phyloP scores from a whole-genome alignment of 2,113 vertebrate genomes.

The Camarhynchus parvulus region DNA sequence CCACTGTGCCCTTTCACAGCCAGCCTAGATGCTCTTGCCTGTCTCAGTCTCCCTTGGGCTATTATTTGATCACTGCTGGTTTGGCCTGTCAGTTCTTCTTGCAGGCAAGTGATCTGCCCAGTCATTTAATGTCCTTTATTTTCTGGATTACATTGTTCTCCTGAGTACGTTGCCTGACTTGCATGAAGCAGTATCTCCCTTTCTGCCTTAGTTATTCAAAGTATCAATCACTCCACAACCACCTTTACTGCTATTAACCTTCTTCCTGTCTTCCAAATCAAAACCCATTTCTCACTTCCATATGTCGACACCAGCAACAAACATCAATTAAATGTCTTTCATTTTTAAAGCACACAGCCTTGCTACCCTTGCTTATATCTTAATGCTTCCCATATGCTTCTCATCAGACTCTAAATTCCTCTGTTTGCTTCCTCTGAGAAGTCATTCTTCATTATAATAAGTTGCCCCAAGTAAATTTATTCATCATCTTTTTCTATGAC shows the following conservation, averaged over 20 bases:
- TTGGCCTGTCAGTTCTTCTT: slow-evolving; percentile 49
- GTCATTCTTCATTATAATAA: slow-evolving; percentile 85
- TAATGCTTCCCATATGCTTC: slow-evolving; percentile 82
- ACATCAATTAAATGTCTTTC: slow-evolving; percentile 77
- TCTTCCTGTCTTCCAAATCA: slow-evolving; percentile 79
- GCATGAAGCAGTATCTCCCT: slow-evolving; percentile 8
- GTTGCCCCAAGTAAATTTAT: slow-evolving; percentile 84
- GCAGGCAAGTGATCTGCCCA: slow-evolving; percentile 15
- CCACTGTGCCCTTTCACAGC: neutral
- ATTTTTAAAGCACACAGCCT: slow-evolving; percentile 70
- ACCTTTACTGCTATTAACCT: slow-evolving; percentile 77
- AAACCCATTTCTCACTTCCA: slow-evolving; percentile 80
- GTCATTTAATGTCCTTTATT: slow-evolving; percentile 53
- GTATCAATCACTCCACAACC: slow-evolving; percentile 77
- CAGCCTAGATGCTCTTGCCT: neutral
- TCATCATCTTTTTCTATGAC: slow-evolving; percentile 83
- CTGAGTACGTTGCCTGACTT: slow-evolving; percentile 26
- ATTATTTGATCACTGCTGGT: neutral
- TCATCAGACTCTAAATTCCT: slow-evolving; percentile 75
- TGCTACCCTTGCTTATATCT: slow-evolving; percentile 72
- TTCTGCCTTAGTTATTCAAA: slow-evolving; percentile 36
- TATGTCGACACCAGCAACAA: slow-evolving; percentile 77
- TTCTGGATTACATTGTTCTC: slow-evolving; percentile 67
- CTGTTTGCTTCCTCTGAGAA: slow-evolving; percentile 76
- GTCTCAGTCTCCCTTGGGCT: neutral